A percentile compares a stretch with the other conserved stretches of the same genome.
phyloP scores from a whole-genome alignment of 2,113 vertebrate species.

The Nothoprocta pentlandii region DNA sequence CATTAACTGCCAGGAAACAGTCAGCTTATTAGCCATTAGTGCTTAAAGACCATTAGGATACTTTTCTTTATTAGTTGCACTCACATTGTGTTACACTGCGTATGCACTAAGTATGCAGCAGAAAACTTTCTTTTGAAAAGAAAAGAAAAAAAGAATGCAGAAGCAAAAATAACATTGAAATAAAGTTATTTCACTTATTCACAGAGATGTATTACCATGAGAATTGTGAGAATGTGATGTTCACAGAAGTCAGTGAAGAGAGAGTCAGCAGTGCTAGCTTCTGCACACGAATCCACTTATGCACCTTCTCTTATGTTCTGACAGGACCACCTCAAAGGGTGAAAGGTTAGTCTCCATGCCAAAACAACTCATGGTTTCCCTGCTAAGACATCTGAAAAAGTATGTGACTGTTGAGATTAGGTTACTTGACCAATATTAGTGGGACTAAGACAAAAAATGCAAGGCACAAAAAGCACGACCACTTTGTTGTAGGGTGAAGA shows the following conservation, averaged over 20 bases:
- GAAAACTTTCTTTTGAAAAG: background rate
- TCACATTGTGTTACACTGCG: background rate
- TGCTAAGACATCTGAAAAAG: slow-evolving; percentile 31
- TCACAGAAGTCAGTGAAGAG: background rate
- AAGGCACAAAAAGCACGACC: background rate
- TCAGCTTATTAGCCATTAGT: slow-evolving; percentile 7
- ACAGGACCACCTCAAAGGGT: slow-evolving; percentile 51
- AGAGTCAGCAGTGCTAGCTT: background rate
- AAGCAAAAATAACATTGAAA: background rate
- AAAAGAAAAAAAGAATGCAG: background rate
- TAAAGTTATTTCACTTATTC: background rate
- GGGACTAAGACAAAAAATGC: slow-evolving; percentile 1
- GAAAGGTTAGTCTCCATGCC: slow-evolving; percentile 64
- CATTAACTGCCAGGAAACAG: slow-evolving; percentile 63
- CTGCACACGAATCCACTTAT: background rate
- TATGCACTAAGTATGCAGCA: background rate
- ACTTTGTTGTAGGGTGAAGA: background rate
- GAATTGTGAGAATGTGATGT: background rate
- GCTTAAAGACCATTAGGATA: background rate
- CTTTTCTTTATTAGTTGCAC: slow-evolving; percentile 22
- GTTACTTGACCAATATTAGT: slow-evolving; percentile 33
- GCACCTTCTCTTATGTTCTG: background rate
- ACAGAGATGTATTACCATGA: background rate
- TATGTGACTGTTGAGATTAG: slow-evolving; percentile 44
- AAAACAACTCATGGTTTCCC: slow-evolving; percentile 43